Percentiles rank a stretch among this genome's conserved stretches.
These are phyloP conservation scores for Lycocorax pyrrhopterus DNA, from an alignment of 2,113 vertebrate genomes.

Conservation along the genomic window DNA sequence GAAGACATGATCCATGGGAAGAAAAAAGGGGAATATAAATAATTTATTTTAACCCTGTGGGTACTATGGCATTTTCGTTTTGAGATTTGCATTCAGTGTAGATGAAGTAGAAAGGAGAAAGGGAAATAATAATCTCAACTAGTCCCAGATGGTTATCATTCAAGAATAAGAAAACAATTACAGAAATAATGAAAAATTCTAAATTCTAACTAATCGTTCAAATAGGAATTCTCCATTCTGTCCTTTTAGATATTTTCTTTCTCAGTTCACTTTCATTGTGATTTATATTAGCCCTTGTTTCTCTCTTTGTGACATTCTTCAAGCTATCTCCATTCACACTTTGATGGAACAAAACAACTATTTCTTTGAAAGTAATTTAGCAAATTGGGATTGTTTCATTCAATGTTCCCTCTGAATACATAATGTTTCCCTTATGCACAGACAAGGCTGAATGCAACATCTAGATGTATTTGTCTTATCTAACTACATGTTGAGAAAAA, in stretches of 20 bases:
- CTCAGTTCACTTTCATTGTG: not conserved
- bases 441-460: not conserved
- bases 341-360: slow-evolving; percentile 2
- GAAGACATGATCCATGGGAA: not conserved
- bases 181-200: not conserved
- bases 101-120: not conserved
- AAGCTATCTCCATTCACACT: not conserved
- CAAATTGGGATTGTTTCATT: slow-evolving; percentile 17
- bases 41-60: slow-evolving; percentile 4
- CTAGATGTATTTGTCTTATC: not conserved
- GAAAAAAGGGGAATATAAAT: not conserved
- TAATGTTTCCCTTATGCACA: not conserved
- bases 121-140: not conserved
- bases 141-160: not conserved
- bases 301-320: not conserved
- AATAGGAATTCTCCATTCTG: not conserved
- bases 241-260: not conserved
- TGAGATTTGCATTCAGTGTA: not conserved
- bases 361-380: slow-evolving; percentile 19
- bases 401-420: not conserved
- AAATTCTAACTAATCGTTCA: not conserved
- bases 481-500: not conserved
- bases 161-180: not conserved
- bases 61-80: not conserved
- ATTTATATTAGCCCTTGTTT: not conserved